Evolutionary conservation across 2,113 vertebrate species (phyloP).

Genomic region (Sinocyclocheilus grahami): DNA sequence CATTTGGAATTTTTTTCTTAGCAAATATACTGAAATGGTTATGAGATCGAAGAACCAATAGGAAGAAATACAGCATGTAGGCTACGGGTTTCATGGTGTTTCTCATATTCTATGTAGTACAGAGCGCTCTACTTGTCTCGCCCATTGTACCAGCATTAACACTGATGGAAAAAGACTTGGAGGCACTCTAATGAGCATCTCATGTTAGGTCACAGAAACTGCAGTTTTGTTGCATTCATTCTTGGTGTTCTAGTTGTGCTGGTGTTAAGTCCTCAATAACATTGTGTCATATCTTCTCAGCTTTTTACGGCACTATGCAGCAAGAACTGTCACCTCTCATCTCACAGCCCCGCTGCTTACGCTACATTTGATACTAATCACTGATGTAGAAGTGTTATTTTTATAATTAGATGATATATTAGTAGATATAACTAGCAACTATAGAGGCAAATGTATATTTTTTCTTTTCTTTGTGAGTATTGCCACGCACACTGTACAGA

Average conservation of each 20-base stretch:
- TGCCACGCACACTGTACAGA: constrained; percentile 61
- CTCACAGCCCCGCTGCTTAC: constrained; percentile 11
- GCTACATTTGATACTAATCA: constrained; percentile 47
- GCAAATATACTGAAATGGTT: background rate
- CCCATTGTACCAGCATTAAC: constrained; percentile 34
- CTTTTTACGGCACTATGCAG: constrained; percentile 11
- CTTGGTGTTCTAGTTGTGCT: background rate
- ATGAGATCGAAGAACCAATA: background rate
- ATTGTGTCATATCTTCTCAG: constrained; percentile 13
- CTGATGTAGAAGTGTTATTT: constrained; percentile 58
- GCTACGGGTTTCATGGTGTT: background rate
- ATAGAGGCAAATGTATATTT: constrained; percentile 43
- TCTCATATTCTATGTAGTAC: background rate
- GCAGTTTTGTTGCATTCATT: constrained; percentile 2
- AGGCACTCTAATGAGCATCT: background rate
- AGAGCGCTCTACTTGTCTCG: constrained; percentile 12
- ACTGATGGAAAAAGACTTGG: constrained; percentile 31
- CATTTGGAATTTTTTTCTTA: background rate
- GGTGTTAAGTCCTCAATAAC: background rate
- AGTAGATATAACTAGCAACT: constrained; percentile 22
- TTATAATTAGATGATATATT: constrained; percentile 46
- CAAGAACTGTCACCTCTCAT: constrained; percentile 10
- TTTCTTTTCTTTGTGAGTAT: constrained; percentile 37
- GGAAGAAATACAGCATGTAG: background rate
- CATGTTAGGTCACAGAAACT: background rate